These are phyloP conservation scores for Lithobius niger DNA, from an alignment of 1,140 invertebrate species.

Conservation along the genomic window DNA sequence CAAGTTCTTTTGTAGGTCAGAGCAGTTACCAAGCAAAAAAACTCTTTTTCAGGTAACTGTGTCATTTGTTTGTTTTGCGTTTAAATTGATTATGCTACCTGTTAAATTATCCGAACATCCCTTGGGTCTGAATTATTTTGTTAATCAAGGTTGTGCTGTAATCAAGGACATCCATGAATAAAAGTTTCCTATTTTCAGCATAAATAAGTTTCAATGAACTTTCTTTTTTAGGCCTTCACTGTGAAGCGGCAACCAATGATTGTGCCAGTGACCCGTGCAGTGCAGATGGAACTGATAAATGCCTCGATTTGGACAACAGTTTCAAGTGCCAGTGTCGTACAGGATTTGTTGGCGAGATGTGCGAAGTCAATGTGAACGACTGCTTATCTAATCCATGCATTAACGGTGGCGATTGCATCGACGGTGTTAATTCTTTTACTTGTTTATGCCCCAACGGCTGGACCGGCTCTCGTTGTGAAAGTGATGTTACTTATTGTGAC, in stretches of 20 bases:
- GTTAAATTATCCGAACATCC: too few relatives aligned
- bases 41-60: too few relatives aligned
- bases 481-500: conserved; percentile 71
- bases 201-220: background rate
- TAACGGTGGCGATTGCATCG: conserved; percentile 76
- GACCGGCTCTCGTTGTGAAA: conserved; percentile 74
- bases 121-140: too few relatives aligned
- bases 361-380: conserved; percentile 63
- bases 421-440: conserved; percentile 67
- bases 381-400: conserved; percentile 73
- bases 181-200: background rate
- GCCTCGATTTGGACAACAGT: conserved; percentile 75
- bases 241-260: conserved; percentile 83
- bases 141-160: too few relatives aligned
- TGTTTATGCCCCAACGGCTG: conserved; percentile 75
- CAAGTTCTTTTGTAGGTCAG: too few relatives aligned
- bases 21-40: too few relatives aligned
- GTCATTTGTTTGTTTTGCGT: too few relatives aligned
- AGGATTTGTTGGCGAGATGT: conserved; percentile 26
- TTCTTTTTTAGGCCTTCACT: conserved; percentile 49
- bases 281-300: conserved; percentile 69
- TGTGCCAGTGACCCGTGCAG: conserved; percentile 82
- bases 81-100: too few relatives aligned
- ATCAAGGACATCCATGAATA: too few relatives aligned
- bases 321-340: conserved; percentile 50